Percentiles rank a stretch among this genome's conserved stretches.
Conservation (phyloP, 2,797 vertebrate genomes). For the Anas bahamensis region DNA sequence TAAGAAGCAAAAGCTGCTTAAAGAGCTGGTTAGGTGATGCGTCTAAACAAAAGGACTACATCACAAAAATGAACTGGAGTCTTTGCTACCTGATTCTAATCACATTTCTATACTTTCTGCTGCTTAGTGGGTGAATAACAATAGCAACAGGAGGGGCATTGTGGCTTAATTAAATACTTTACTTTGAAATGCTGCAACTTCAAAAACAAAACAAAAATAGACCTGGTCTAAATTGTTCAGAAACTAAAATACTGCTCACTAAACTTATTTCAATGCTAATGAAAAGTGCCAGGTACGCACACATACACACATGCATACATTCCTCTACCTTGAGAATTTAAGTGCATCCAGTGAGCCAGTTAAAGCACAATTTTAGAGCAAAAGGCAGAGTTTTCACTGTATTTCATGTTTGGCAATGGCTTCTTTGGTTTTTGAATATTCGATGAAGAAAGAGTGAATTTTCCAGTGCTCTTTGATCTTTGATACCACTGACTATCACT, state of each 20-base stretch:
- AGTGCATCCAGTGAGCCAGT: not conserved
- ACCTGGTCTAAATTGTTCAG: not conserved
- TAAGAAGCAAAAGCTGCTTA: not conserved
- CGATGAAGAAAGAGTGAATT: not conserved
- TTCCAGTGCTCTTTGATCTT: not conserved
- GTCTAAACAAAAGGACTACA: not conserved
- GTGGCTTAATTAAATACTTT: not conserved
- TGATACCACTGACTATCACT: not conserved
- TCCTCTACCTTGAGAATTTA: not conserved
- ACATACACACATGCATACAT: rapidly evolving
- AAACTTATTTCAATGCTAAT: not conserved
- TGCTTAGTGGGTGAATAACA: not conserved
- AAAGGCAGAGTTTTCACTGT: not conserved
- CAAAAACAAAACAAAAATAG: not conserved
- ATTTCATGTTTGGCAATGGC: not conserved
- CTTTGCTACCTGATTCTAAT: not conserved
- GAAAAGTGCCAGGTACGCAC: not conserved
- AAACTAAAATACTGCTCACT: not conserved
- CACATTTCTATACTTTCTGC: not conserved
- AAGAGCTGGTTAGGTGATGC: not conserved
- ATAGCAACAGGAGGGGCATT: not conserved
- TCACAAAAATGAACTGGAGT: not conserved
- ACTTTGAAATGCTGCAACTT: not conserved
- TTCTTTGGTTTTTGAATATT: not conserved
- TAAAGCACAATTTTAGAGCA: not conserved